Percentiles rank a stretch among this genome's conserved stretches.
Evolutionary conservation across 2,888 invertebrate genomes (phyloP).

Genomic region (Meloe dianella): DNA sequence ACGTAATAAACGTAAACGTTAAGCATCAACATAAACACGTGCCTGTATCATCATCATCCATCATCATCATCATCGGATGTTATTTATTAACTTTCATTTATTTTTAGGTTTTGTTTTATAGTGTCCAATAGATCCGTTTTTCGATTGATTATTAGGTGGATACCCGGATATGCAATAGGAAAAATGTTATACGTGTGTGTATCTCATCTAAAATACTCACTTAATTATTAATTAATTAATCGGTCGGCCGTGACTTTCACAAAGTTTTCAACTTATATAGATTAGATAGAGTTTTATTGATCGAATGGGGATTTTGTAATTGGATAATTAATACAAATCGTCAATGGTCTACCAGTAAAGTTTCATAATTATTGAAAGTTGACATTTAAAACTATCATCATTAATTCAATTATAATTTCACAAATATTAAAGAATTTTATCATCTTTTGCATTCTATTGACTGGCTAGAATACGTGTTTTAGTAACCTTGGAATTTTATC

Average conservation of each 20-base stretch:
- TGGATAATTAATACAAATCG: background rate
- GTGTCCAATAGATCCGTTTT: background rate
- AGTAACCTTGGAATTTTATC: background rate
- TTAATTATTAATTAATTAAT: background rate
- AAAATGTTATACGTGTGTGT: background rate
- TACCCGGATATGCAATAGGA: background rate
- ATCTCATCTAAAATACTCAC: background rate
- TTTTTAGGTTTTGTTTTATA: background rate
- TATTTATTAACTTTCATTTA: background rate
- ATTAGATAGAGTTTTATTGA: no score
- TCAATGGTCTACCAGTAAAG: no score
- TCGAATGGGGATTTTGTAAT: background rate
- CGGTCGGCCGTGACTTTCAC: background rate
- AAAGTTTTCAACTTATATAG: background rate
- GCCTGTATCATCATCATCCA: no score
- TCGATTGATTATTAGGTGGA: background rate
- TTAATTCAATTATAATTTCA: background rate
- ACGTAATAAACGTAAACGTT: no score
- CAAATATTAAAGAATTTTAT: background rate
- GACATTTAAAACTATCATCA: background rate
- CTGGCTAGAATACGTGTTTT: background rate
- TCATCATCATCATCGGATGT: background rate
- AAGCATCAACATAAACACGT: background rate
- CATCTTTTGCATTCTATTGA: no score
- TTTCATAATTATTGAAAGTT: constrained; percentile 1